Conservation (phyloP, 2,888 invertebrate genomes). For the Mellilla xanthometata region DNA sequence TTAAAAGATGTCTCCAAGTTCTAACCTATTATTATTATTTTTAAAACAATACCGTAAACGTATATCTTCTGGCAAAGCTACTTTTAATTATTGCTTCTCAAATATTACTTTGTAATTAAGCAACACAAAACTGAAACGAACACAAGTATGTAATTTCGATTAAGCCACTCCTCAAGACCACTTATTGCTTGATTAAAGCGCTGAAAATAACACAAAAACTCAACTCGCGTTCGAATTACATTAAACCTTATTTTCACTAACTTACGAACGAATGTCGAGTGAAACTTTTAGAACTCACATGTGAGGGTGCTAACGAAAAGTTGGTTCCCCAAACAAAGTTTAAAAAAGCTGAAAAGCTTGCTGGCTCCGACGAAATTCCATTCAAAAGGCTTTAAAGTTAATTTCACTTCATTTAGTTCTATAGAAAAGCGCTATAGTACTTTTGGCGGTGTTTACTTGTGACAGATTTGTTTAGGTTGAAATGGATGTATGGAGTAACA, state of each 20-base stretch:
- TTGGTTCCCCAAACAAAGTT: conserved; percentile 18
- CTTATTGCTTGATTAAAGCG: conserved; percentile 14
- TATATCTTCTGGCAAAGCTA: too few species aligned
- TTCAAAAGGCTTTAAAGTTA: conserved; percentile 18
- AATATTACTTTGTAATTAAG: neutral
- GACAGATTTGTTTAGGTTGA: neutral
- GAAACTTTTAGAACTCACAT: neutral
- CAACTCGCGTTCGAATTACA: neutral
- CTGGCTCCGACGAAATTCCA: conserved; percentile 15
- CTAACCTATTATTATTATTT: too few species aligned
- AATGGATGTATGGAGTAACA: too few species aligned
- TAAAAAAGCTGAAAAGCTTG: conserved; percentile 21
- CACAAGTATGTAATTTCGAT: conserved; percentile 1
- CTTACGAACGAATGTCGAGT: neutral
- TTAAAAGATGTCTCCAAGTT: too few species aligned
- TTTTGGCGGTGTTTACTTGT: neutral
- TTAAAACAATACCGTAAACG: too few species aligned
- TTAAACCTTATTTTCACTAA: neutral
- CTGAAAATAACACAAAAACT: neutral
- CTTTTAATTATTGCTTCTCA: too few species aligned
- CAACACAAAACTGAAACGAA: neutral
- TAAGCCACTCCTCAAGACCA: conserved; percentile 5
- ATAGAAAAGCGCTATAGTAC: conserved; percentile 30
- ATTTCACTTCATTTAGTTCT: conserved; percentile 22
- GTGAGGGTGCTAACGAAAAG: conserved; percentile 12